Evolutionary conservation across 2,113 vertebrate genomes (phyloP), one percentile per base, ranked within the genome.

Genomic region (Crotalus horridus): DNA sequence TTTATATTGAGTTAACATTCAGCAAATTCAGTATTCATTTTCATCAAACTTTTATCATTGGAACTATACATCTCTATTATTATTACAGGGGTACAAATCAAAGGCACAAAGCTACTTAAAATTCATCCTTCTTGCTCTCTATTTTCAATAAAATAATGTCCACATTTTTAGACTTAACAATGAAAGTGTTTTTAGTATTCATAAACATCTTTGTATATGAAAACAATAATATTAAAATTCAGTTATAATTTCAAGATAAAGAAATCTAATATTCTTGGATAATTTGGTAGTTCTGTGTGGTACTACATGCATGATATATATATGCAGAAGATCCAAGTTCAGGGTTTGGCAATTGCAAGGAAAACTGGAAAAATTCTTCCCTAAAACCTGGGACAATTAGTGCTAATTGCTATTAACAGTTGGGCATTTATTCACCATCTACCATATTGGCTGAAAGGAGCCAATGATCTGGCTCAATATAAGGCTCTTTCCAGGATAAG

Each of bases 61-160:
- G 90, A 93, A 81, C 91, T 96, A 92, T 39, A 0, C 54, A 39
- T 93, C 93, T 91, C 94, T 59, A 53, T 94, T 94, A 46, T 94
- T 94, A 90, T 92, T 87, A 87, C 89, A 88, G 95, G 29, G 64
- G 87, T 90, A 91, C 92, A 92, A 93, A 61, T 95, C 59, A 91
- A 95, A 96, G 96, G 92, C 96, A 95, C 89, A 48, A 95, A 93
- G 90, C 94, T 93, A 90, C 89, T 93, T 69, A 91, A 90, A 96
- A 92, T 91, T 93, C 85, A 94, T 58, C 90, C 12, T 89, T 93
- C 92, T 91, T 86, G 24, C 89, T 86, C 94, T 89, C 48, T 85
- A 43, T 51, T 94, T 94, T 91, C 91, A 92, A 43, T 81, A 81
- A 81, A 81, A 81, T 21, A 81, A 81, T 81, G 17, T 81, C 17